A percentile compares a stretch with the other conserved stretches of the same genome.
Evolutionary conservation across 2,888 invertebrate species (phyloP).

Genomic region (Frankliniella intonsa): DNA sequence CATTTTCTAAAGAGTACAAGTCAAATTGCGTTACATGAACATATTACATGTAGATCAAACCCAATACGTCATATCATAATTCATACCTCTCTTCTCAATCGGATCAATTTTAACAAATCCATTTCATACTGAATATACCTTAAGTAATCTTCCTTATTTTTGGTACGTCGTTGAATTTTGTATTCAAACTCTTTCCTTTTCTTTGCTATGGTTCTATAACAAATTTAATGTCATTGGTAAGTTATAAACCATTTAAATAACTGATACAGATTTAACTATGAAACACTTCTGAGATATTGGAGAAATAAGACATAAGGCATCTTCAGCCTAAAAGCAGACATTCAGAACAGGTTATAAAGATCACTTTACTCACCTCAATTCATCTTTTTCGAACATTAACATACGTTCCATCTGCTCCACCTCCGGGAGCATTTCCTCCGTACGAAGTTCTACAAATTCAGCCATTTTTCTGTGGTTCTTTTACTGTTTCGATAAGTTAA

Average conservation of each 20-base stretch:
- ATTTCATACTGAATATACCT: conserved; percentile 68
- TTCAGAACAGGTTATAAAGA: conserved; percentile 29
- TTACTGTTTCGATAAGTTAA: too few relatives aligned
- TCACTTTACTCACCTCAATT: conserved; percentile 57
- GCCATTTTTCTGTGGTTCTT: conserved; percentile 56
- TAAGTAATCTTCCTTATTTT: conserved; percentile 65
- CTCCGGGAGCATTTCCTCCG: conserved; percentile 74
- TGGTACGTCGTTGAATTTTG: conserved; percentile 62
- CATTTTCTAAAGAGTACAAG: conserved; percentile 44
- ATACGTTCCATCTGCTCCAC: conserved; percentile 72
- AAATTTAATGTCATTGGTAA: not conserved
- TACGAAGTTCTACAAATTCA: conserved; percentile 71
- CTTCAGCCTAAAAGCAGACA: not conserved
- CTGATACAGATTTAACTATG: not conserved
- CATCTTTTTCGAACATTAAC: conserved; percentile 63
- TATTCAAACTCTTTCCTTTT: conserved; percentile 68
- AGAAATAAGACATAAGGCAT: conserved; percentile 31
- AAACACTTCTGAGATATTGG: not conserved
- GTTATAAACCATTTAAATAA: conserved; percentile 30
- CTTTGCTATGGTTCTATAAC: conserved; percentile 60
- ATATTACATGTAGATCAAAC: not conserved
- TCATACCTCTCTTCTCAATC: conserved; percentile 54
- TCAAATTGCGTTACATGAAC: conserved; percentile 17
- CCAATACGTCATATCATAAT: not conserved
- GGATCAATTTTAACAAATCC: conserved; percentile 61